A percentile compares a stretch with the other conserved stretches of the same genome.
These are phyloP conservation scores for Agelaius phoeniceus DNA, from an alignment of 2,113 vertebrate genomes.

Conservation along the genomic window DNA sequence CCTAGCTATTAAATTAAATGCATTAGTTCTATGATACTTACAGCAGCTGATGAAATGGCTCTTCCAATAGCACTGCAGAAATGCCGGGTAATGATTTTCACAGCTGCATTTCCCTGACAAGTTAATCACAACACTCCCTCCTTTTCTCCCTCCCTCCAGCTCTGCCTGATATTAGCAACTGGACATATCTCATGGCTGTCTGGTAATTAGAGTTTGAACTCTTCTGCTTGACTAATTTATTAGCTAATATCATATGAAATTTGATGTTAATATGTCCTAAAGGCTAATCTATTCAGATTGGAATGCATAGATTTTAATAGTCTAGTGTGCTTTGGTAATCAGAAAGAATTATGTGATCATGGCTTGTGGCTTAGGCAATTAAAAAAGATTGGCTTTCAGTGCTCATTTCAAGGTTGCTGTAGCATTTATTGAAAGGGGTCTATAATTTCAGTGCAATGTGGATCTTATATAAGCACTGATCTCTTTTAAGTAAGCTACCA, in stretches of 20 bases:
- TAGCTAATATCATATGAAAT: slow-evolving; percentile 17
- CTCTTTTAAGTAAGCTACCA: neutral
- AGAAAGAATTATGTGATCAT: neutral
- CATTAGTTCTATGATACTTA: neutral
- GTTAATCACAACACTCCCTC: neutral
- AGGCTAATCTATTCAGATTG: slow-evolving; percentile 37
- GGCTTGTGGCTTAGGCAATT: neutral
- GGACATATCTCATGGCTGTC: neutral
- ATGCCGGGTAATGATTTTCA: neutral
- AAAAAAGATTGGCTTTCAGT: neutral
- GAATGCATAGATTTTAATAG: neutral
- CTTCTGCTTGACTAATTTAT: slow-evolving; percentile 21
- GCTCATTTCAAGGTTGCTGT: neutral
- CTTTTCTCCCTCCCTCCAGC: neutral
- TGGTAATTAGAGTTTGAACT: slow-evolving; percentile 2
- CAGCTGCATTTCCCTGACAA: neutral
- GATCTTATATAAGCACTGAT: neutral
- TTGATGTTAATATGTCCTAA: slow-evolving; percentile 23
- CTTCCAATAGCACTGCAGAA: neutral
- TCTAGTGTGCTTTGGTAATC: neutral
- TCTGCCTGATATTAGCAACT: neutral
- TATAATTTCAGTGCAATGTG: neutral
- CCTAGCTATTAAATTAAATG: neutral
- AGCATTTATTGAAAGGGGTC: neutral
- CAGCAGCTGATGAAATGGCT: neutral